phyloP scores from a whole-genome alignment of 2,888 invertebrate genomes.

The Pandemis cinnamomeana region DNA sequence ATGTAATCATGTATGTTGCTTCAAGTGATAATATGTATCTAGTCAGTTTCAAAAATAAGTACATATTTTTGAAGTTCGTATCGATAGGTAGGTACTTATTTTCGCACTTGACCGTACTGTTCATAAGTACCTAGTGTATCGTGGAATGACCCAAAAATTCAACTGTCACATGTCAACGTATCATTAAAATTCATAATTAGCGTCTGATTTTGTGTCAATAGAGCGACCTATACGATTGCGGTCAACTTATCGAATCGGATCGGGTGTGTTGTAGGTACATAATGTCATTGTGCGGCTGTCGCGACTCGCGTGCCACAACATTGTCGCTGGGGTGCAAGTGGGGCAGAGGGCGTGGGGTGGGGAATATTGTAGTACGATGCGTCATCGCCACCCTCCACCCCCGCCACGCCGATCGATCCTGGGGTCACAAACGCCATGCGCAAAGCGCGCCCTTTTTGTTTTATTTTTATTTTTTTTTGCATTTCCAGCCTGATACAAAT shows the following conservation, averaged over 20 bases:
- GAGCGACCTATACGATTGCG: slow-evolving; percentile 24
- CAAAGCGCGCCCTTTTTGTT: slow-evolving; percentile 79
- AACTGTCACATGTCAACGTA: not conserved
- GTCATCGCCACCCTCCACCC: slow-evolving; percentile 73
- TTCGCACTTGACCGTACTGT: too few species aligned
- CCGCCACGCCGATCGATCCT: slow-evolving; percentile 68
- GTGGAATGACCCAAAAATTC: not conserved
- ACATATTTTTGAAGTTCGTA: too few species aligned
- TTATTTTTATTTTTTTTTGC: slow-evolving; percentile 57
- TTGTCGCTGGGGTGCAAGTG: slow-evolving; percentile 41
- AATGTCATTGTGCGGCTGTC: slow-evolving; percentile 8
- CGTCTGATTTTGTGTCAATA: slow-evolving; percentile 19
- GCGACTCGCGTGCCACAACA: slow-evolving; percentile 39
- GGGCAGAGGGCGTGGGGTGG: slow-evolving; percentile 46
- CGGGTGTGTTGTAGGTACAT: slow-evolving; percentile 15
- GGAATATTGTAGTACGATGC: slow-evolving; percentile 62
- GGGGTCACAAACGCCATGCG: slow-evolving; percentile 72
- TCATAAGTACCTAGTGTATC: not conserved
- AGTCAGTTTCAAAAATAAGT: too few species aligned
- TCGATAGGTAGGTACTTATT: too few species aligned
- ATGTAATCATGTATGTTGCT: not conserved
- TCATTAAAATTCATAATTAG: slow-evolving; percentile 18
- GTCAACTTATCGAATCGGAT: slow-evolving; percentile 28
- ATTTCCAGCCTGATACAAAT: slow-evolving; percentile 14
- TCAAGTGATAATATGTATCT: too few species aligned